phyloP scores from a whole-genome alignment of 2,888 invertebrate genomes.

The Trissonchulus latispiculum region DNA sequence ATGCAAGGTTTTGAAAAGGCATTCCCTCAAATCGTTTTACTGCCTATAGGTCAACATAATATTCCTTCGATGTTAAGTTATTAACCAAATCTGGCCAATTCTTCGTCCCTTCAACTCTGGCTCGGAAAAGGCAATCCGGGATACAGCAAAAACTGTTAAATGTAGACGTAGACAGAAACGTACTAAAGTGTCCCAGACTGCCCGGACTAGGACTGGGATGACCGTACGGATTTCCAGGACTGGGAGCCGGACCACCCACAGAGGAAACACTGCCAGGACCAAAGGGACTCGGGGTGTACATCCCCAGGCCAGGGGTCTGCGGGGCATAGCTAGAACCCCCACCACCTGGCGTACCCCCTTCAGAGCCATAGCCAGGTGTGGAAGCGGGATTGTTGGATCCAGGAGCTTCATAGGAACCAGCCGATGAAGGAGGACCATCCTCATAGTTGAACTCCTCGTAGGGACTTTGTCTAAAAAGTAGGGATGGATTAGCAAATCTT shows the following conservation, averaged over 20 bases:
- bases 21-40: too few relatives aligned
- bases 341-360: background rate
- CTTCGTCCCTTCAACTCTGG: too few relatives aligned
- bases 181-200: constrained; percentile 1
- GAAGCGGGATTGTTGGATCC: constrained; percentile 27
- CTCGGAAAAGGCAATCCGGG: too few relatives aligned
- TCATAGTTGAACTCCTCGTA: constrained; percentile 21
- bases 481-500: too few relatives aligned
- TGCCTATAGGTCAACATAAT: too few relatives aligned
- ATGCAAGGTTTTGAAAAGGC: too few relatives aligned
- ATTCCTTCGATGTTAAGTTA: too few relatives aligned
- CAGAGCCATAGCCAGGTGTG: background rate
- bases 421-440: constrained; percentile 17
- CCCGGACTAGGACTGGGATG: constrained; percentile 51
- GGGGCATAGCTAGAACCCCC: background rate
- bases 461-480: constrained; percentile 16
- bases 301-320: constrained; percentile 11
- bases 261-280: constrained; percentile 45
- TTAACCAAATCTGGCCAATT: too few relatives aligned
- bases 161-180: too few relatives aligned
- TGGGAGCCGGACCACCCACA: constrained; percentile 44
- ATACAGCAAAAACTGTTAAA: too few relatives aligned
- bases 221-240: constrained; percentile 40
- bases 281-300: constrained; percentile 47
- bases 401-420: constrained; percentile 7